phyloP scores from a whole-genome alignment of 2,797 vertebrate genomes.

The Eulemur rubriventer region DNA sequence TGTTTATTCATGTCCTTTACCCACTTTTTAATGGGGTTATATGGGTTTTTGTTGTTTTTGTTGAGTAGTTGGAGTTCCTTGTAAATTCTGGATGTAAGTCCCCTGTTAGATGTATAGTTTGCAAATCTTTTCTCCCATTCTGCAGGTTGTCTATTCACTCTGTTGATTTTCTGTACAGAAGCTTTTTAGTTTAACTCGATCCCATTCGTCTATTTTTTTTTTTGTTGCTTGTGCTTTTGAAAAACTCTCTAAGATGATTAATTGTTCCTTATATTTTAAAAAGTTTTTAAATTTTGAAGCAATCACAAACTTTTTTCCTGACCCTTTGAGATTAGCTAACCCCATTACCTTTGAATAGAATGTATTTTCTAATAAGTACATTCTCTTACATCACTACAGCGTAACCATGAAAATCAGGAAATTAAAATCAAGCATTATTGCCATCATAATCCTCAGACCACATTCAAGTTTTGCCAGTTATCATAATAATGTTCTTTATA shows the following conservation, averaged over 20 bases:
- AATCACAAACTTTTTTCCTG: background rate
- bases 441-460: background rate
- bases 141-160: background rate
- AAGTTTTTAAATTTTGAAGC: background rate
- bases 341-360: background rate
- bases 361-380: background rate
- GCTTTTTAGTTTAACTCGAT: background rate
- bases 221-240: background rate
- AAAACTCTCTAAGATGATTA: background rate
- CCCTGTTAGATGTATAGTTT: background rate
- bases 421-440: background rate
- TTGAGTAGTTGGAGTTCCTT: background rate
- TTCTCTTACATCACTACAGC: background rate
- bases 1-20: no score
- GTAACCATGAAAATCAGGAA: background rate
- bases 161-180: background rate
- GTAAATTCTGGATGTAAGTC: background rate
- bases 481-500: background rate
- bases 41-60: no score
- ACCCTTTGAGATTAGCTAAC: background rate
- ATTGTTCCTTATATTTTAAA: conserved; percentile 21
- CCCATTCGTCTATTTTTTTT: background rate
- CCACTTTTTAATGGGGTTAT: background rate
- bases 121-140: no score
- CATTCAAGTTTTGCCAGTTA: background rate